These are phyloP conservation scores for Meda fulgida DNA, from an alignment of 2,797 vertebrate species.

Conservation along the genomic window DNA sequence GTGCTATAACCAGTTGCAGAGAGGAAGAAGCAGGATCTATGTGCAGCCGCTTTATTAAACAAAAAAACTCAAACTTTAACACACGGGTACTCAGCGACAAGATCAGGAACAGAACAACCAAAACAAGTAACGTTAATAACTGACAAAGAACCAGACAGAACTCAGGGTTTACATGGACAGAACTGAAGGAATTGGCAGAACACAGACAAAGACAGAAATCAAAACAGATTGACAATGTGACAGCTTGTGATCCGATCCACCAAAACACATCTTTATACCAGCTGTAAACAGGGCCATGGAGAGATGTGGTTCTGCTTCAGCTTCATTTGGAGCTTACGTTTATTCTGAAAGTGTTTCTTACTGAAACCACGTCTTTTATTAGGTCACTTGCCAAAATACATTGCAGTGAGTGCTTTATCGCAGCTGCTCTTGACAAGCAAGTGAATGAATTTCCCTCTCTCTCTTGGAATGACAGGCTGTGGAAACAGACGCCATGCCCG, in stretches of 20 bases:
- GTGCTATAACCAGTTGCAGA: not conserved
- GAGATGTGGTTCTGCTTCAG: not conserved
- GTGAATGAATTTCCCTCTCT: constrained; percentile 6
- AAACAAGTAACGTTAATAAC: no score
- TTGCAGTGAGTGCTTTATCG: not conserved
- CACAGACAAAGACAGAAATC: no score
- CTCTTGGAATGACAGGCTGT: constrained; percentile 77
- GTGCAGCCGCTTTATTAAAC: no score
- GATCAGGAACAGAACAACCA: no score
- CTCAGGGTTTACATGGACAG: no score
- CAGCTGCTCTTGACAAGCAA: not conserved
- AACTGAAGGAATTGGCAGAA: no score
- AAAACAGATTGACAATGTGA: no score
- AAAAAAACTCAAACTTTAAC: no score
- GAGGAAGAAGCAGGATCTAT: no score
- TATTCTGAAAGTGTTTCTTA: not conserved
- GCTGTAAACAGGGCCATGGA: not conserved
- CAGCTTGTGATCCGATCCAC: not conserved
- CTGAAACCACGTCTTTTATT: not conserved
- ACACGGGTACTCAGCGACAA: no score
- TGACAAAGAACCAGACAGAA: no score
- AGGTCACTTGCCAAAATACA: not conserved
- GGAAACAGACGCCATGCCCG: constrained; percentile 87
- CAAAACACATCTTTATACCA: not conserved
- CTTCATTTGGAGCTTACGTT: not conserved